Percentiles rank a stretch among this genome's conserved stretches.
Evolutionary conservation across 2,888 invertebrate genomes (phyloP).

Genomic region (Tridacna crocea): DNA sequence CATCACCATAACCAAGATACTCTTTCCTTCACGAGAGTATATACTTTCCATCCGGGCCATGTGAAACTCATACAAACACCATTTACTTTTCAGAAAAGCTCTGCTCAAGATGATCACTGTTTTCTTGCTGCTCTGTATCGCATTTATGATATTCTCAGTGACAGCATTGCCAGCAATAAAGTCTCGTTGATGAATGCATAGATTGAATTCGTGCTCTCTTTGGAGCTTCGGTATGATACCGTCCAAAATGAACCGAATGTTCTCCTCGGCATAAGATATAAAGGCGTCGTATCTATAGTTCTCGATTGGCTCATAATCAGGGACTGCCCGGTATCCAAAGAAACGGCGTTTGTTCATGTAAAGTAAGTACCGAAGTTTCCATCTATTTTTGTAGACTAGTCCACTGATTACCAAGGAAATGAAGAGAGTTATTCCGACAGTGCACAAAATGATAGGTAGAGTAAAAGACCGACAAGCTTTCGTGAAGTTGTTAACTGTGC

Average conservation of each 20-base stretch:
- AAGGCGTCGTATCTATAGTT: conserved; percentile 25
- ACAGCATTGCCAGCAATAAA: background rate
- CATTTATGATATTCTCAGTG: background rate
- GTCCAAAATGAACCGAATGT: background rate
- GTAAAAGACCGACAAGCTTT: background rate
- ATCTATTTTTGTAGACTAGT: conserved; percentile 50
- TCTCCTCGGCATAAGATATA: conserved; percentile 33
- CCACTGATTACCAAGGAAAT: conserved; percentile 32
- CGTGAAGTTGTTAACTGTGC: background rate
- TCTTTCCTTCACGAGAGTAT: conserved; percentile 30
- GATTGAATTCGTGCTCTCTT: background rate
- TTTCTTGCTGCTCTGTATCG: conserved; percentile 1
- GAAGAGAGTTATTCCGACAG: conserved; percentile 28
- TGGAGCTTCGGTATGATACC: background rate
- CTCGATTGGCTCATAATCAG: background rate
- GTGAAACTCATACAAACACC: conserved; percentile 64
- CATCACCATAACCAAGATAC: background rate
- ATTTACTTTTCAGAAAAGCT: background rate
- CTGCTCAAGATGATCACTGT: background rate
- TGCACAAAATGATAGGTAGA: background rate
- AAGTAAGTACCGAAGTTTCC: conserved; percentile 55
- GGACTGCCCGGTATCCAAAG: background rate
- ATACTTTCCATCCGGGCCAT: conserved; percentile 65
- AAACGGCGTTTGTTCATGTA: conserved; percentile 29
- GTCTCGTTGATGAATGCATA: conserved; percentile 4